Evolutionary conservation across 2,113 vertebrate genomes (phyloP), one percentile per base, ranked within the genome.

Genomic region (Phylloscopus trochilus): DNA sequence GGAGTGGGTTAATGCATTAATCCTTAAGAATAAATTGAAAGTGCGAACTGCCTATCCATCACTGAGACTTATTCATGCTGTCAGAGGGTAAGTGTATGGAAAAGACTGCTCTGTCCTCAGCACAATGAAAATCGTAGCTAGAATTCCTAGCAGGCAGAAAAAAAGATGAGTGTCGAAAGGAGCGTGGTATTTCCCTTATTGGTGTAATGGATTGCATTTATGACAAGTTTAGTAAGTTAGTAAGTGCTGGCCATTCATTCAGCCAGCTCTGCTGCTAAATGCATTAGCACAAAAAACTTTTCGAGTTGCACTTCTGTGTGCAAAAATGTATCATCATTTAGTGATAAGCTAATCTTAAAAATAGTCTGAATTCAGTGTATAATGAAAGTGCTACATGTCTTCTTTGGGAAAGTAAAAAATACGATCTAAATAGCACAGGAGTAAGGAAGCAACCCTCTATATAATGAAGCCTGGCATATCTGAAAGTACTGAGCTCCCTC

Each of bases 51-150:
- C 98, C 64, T 99, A 99, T 96, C 98, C 98, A 76, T 99, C 98
- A 92, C 86, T 99, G 96, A 98, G 98, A 93, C 98, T 99, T 95
- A 98, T 99, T 96, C 98, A 98, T 93, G 98, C 98, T 87, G 98
- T 99, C 97, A 98, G 98, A 98, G 98, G 98, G 98, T 99, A 98
- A 98, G 98, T 98, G 94, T 96, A 92, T 91, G 78, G 95, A 97
- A 98, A 97, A 95, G 92, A 96, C 90, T 95, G 58, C 69, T 93
- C 92, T 98, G 93, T 98, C 96, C 92, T 97, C 97, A 93, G 79
- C 75, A 92, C 92, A 95, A 23, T 92, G 83, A 81, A 96, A 82
- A 64, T 93, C 28, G 9, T 93, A 97, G 83, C 67, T 91, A 92
- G 92, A 68, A 84, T 94, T 95, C 80, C 73, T 84, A 82, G 52